Evolutionary conservation across 2,113 vertebrate species (phyloP), one percentile per base, ranked within the genome.

Genomic region (Ginglymostoma cirratum): DNA sequence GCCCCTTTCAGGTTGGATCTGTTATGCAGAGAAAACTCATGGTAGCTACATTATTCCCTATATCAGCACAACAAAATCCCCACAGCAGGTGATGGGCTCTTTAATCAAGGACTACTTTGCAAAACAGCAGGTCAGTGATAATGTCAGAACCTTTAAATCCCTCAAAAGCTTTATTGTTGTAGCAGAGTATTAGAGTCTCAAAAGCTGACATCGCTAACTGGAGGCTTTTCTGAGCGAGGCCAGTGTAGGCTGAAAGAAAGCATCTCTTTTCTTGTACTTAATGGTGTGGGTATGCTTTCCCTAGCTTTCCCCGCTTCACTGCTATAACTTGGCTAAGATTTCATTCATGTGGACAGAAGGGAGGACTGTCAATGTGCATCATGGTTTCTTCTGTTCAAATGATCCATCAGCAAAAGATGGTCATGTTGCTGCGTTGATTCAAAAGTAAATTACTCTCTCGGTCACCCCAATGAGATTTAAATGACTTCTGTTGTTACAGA

Each of bases 1-100:
- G 30, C 76, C 45, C 70, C 70, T 42, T 1, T 23, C 97, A 99
- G 99, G 99, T 34, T 99, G 99, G 99, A 98, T 99, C 96, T 99
- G 99, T 97, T 99, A 99, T 0, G 99, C 99, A 0, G 99, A 99
- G 98, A 99, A 99, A 97, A 99, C 98, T 27, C 99, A 99, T 0
- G 98, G 99, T 76, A 98, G 98, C 7, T 97, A 98, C 96, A 98
- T 99, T 96, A 97, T 99, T 4, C 99, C 99, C 2, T 98, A 99
- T 96, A 98, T 99, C 97, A 99, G 99, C 90, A 98, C 98, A 0
- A 98, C 98, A 72, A 98, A 98, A 96, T 99, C 99, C 34, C 99
- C 99, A 0, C 99, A 99, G 97, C 98, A 99, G 97, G 98, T 99
- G 96, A 99, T 99, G 99, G 99, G 99, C 78, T 98, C 98, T 38